Conservation (phyloP, 2,113 vertebrate species). For the Macroglossus sobrinus region DNA sequence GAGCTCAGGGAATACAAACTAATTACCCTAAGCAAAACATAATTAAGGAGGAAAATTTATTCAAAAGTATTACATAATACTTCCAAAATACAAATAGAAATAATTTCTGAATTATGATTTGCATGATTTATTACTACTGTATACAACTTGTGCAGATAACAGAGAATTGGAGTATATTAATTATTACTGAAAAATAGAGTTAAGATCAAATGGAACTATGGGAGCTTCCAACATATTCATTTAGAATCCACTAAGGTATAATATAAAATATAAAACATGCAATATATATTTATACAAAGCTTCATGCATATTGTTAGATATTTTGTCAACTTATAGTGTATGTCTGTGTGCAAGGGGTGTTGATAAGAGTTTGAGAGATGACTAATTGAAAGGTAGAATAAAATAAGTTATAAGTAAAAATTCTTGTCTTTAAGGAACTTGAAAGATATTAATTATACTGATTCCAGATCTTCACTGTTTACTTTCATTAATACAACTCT, state of each 20-base stretch:
- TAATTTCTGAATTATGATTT: slow-evolving; percentile 20
- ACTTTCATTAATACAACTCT: not conserved
- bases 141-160: not conserved
- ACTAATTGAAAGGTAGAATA: not conserved
- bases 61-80: not conserved
- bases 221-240: not conserved
- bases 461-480: not conserved
- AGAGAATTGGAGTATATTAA: not conserved
- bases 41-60: slow-evolving; percentile 44
- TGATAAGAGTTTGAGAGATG: not conserved
- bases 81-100: slow-evolving; percentile 26
- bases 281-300: not conserved
- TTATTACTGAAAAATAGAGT: not conserved
- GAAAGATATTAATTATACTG: not conserved
- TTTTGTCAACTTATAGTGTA: not conserved
- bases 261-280: not conserved
- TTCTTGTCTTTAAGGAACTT: not conserved
- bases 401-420: not conserved
- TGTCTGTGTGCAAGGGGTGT: not conserved
- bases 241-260: not conserved
- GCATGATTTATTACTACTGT: not conserved
- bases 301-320: not conserved
- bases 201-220: slow-evolving; percentile 12
- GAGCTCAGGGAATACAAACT: slow-evolving; percentile 17
- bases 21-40: slow-evolving; percentile 56